Evolutionary conservation across 2,113 vertebrate species (phyloP).

Genomic region (Macrotis lagotis): DNA sequence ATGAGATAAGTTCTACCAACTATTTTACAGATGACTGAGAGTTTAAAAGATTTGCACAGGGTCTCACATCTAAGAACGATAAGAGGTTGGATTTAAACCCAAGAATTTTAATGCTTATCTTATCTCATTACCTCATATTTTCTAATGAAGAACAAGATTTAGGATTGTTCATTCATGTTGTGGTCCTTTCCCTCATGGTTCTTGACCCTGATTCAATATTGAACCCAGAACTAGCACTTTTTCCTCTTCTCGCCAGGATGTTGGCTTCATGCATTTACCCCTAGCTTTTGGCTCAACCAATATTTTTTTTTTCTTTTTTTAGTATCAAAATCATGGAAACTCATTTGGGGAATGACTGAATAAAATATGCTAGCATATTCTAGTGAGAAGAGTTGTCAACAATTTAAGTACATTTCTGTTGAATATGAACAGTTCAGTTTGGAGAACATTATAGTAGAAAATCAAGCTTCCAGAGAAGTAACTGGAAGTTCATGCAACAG

Average conservation of each 20-base stretch:
- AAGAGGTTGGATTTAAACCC: background rate
- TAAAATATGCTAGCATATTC: background rate
- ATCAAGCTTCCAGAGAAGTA: background rate
- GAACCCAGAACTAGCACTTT: background rate
- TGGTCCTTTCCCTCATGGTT: background rate
- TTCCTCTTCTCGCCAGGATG: background rate
- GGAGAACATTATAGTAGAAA: conserved; percentile 3
- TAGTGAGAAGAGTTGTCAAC: background rate
- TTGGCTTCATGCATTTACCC: background rate
- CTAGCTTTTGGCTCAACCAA: background rate
- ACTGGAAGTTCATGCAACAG: background rate
- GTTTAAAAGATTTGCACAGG: background rate
- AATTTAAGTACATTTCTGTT: conserved; percentile 49
- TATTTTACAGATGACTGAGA: background rate
- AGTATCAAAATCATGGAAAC: background rate
- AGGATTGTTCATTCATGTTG: background rate
- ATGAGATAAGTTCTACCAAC: background rate
- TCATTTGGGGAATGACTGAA: background rate
- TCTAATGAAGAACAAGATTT: background rate
- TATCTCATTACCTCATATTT: background rate
- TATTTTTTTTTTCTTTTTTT: background rate
- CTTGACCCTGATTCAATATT: background rate
- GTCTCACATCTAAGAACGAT: background rate
- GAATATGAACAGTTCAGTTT: conserved; percentile 6
- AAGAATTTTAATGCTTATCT: background rate